These are phyloP conservation scores for Actias luna DNA, from an alignment of 2,888 invertebrate genomes.

Conservation along the genomic window DNA sequence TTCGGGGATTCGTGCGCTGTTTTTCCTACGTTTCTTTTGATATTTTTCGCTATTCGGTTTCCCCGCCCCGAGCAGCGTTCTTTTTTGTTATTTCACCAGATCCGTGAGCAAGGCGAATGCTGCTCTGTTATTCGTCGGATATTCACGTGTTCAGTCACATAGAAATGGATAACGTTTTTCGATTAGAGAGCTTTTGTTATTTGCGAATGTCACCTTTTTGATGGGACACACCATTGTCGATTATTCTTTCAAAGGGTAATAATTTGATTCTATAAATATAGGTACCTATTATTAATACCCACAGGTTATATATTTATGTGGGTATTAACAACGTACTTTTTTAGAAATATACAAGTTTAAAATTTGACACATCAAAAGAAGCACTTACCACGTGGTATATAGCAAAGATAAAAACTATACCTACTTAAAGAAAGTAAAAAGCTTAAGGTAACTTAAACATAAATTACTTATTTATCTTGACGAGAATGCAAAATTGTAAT, in stretches of 20 bases:
- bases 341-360: too few species aligned
- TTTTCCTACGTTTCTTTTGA: conserved; percentile 52
- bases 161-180: conserved; percentile 35
- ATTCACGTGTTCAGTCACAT: conserved; percentile 27
- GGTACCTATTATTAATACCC: too few species aligned
- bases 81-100: conserved; percentile 48
- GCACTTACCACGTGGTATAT: too few species aligned
- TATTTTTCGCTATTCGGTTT: conserved; percentile 44
- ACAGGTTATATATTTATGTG: too few species aligned
- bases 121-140: conserved; percentile 23
- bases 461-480: too few species aligned
- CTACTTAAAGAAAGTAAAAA: too few species aligned
- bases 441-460: too few species aligned
- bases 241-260: neutral
- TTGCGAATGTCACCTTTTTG: neutral
- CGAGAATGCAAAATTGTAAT: too few species aligned
- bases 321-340: too few species aligned
- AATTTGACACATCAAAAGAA: too few species aligned
- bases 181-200: conserved; percentile 24
- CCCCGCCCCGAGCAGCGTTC: conserved; percentile 34
- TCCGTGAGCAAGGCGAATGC: conserved; percentile 45
- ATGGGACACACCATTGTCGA: neutral
- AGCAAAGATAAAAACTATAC: too few species aligned
- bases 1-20: conserved; percentile 40
- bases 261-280: neutral